Evolutionary conservation across 1,140 invertebrate species (phyloP).

Genomic region (Pogonognathellus flavescens): DNA sequence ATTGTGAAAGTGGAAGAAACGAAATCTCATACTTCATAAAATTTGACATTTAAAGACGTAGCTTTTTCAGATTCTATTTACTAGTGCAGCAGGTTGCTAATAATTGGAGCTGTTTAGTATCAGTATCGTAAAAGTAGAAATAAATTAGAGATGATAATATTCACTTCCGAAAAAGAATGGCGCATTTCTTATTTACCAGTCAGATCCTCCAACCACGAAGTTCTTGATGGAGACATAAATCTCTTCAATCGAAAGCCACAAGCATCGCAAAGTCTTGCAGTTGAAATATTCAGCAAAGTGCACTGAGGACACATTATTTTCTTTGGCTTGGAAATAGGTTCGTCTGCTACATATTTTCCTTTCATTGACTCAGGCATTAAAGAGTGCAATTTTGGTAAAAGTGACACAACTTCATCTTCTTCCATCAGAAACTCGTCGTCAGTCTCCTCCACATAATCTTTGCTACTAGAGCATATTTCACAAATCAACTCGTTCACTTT

Average conservation of each 20-base stretch:
- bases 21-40: too few species aligned
- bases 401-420: neutral
- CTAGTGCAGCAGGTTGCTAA: neutral
- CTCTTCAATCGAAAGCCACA: conserved; percentile 15
- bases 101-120: neutral
- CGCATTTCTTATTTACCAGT: neutral
- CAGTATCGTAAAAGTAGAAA: too few species aligned
- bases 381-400: neutral
- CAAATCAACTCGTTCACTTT: conserved; percentile 22
- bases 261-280: neutral
- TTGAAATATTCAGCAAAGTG: conserved; percentile 3
- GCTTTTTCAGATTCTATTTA: neutral
- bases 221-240: conserved; percentile 21
- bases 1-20: too few species aligned
- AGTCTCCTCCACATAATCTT: conserved; percentile 49
- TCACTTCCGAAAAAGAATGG: neutral
- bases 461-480: conserved; percentile 61
- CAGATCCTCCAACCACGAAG: neutral
- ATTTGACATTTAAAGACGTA: too few species aligned
- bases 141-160: neutral
- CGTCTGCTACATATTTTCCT: neutral
- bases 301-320: neutral
- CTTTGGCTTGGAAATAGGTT: neutral
- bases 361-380: neutral
- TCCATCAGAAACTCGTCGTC: neutral